Evolutionary conservation across 2,113 vertebrate species (phyloP), one percentile per base, ranked within the genome.

Genomic region (Chloropsis cyanopogon): DNA sequence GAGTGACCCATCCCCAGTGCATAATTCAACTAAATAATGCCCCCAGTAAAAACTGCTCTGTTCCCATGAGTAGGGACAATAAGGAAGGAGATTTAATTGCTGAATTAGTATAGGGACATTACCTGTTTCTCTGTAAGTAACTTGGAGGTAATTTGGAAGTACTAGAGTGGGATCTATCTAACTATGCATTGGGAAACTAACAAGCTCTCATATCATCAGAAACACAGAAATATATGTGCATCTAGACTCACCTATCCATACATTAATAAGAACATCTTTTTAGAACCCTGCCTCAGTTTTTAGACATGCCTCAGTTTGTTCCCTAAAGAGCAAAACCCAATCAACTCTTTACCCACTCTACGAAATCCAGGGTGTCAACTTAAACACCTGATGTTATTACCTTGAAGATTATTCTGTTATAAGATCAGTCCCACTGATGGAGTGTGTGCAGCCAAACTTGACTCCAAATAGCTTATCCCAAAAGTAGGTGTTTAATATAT

Each of bases 401-500:
- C 47, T 52, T 42, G 18, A 69, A 92, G 63, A 80, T 11, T 63
- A 53, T 42, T 66, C 24, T 76, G 6, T 80, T 80, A 69, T 7
- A 61, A 84, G 29, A 66, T 80, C 81, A 86, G 10, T 50, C 24
- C 33, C 47, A 42, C 23, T 42, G 76, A 82, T 33, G 61, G 42
- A 88, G 11, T 1, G 0, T 22, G 12, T 80, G 33, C 25, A 86
- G 29, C 35, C 63, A 64, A 93, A 88, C 50, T 16, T 77, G 26
- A 37, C 7, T 59, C 20, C 37, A 59, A 92, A 82, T 20, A 90
- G 23, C 35, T 80, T 93, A 73, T 93, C 79, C 79, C 85, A 69
- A 68, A 87, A 57, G 35, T 24, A 65, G 0, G 0, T 39, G 12
- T 65, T 82, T 88, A 93, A 94, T 83, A 63, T 63, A 61, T 50